Base-by-base conservation (phyloP, 2,113 vertebrate species). In the Crotalus viridis region DNA sequence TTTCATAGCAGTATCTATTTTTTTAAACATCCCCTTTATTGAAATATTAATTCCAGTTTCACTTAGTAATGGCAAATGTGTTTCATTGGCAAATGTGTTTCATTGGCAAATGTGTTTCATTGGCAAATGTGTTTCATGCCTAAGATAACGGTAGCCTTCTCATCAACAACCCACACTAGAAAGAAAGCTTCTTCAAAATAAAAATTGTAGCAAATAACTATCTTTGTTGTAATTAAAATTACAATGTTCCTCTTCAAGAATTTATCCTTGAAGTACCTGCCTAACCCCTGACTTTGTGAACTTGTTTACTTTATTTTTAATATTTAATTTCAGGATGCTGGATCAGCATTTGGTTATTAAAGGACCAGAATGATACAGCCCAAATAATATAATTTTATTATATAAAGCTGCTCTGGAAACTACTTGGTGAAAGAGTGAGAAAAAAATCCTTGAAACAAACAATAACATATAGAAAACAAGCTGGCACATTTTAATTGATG, bases 161-260 rank as follows among this genome's bases (percentile, higher is more conserved):
- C 4, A 43, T 90, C 69, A 81, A 46, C 5, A 92, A 85, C 86
- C 28, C 0, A 90, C 1, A 10, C 10, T 4, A 87, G 88, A 57
- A 87, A 21, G 39, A 19, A 91, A 85, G 8, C 54, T 10, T 33
- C 52, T 85, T 89, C 24, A 94, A 93, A 91, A 81, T 81, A 81
- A 81, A 69, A 93, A 95, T 48, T 93, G 89, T 74, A 92, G 85
- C 26, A 33, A 94, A 94, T 90, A 94, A 26, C 91, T 94, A 93
- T 19, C 91, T 87, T 33, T 46, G 22, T 92, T 94, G 91, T 48
- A 94, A 94, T 95, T 95, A 95, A 43, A 93, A 95, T 94, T 92
- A 89, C 28, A 89, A 3, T 93, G 94, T 54, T 9, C 90, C 94
- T 86, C 64, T 43, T 24, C 10, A 57, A 10, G 5, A 28, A 89